phyloP scores from a whole-genome alignment of 2,888 invertebrate species.

The Acanthosepion pharaonis region DNA sequence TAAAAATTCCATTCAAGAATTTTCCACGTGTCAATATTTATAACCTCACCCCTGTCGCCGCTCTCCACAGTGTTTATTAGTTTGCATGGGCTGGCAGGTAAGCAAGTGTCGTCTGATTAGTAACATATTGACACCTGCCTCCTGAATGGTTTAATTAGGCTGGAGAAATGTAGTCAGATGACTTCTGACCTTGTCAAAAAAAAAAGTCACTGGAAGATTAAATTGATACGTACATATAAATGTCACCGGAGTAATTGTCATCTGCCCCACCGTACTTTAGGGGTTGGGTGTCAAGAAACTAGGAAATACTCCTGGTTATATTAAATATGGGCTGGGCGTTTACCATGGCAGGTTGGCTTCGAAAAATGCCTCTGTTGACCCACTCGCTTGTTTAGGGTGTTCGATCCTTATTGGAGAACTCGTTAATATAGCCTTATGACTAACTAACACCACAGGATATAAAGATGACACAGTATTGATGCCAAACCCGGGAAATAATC shows the following conservation, averaged over 20 bases:
- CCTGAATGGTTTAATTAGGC: neutral
- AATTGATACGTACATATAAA: neutral
- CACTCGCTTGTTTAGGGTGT: neutral
- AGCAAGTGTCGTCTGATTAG: neutral
- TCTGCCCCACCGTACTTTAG: neutral
- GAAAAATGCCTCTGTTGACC: neutral
- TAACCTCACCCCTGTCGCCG: neutral
- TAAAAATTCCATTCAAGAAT: neutral
- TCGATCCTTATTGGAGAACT: neutral
- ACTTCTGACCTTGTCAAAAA: conserved; percentile 15
- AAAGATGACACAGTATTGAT: too few species aligned
- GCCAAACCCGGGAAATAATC: too few species aligned
- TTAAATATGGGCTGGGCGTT: neutral
- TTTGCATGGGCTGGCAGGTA: neutral
- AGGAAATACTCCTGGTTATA: neutral
- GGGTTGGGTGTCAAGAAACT: neutral
- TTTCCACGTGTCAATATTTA: neutral
- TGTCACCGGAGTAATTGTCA: neutral
- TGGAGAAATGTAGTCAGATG: neutral
- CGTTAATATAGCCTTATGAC: neutral
- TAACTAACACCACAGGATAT: too few species aligned
- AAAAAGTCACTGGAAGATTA: neutral
- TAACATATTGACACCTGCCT: neutral
- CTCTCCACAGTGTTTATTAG: neutral
- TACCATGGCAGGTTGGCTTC: neutral